Evolutionary conservation across 2,888 invertebrate species (phyloP).

Genomic region (Coenonympha arcania): DNA sequence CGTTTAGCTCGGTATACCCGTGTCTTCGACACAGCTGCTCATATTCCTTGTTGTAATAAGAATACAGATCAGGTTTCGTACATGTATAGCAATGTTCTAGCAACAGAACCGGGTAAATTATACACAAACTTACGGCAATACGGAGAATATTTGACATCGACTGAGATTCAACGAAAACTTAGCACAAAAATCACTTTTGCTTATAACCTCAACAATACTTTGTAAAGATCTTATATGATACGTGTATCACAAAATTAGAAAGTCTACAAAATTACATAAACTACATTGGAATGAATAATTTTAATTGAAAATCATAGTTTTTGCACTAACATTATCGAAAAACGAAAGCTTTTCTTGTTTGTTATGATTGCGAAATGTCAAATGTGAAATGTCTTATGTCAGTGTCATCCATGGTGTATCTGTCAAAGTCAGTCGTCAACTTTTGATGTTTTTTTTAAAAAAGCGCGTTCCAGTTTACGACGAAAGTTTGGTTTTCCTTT

Average conservation of each 20-base stretch:
- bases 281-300: constrained; percentile 8
- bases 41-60: constrained; percentile 50
- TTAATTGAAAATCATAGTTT: constrained; percentile 35
- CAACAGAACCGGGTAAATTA: constrained; percentile 19
- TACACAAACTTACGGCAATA: constrained; percentile 25
- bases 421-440: constrained; percentile 12
- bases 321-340: neutral
- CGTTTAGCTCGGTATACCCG: constrained; percentile 29
- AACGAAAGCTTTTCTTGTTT: constrained; percentile 19
- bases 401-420: neutral
- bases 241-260: neutral
- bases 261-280: neutral
- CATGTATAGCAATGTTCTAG: constrained; percentile 31
- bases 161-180: constrained; percentile 21
- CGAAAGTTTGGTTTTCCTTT: too few relatives aligned
- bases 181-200: neutral
- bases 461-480: constrained; percentile 11
- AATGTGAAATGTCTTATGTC: too few relatives aligned
- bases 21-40: constrained; percentile 38
- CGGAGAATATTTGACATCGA: constrained; percentile 40
- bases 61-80: constrained; percentile 42
- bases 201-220: constrained; percentile 26
- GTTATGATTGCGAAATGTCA: constrained; percentile 40
- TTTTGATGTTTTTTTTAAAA: constrained; percentile 20
- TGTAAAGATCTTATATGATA: neutral